These are phyloP conservation scores for Cheilosia vulpina DNA, from an alignment of 2,888 invertebrate genomes.

Conservation along the genomic window DNA sequence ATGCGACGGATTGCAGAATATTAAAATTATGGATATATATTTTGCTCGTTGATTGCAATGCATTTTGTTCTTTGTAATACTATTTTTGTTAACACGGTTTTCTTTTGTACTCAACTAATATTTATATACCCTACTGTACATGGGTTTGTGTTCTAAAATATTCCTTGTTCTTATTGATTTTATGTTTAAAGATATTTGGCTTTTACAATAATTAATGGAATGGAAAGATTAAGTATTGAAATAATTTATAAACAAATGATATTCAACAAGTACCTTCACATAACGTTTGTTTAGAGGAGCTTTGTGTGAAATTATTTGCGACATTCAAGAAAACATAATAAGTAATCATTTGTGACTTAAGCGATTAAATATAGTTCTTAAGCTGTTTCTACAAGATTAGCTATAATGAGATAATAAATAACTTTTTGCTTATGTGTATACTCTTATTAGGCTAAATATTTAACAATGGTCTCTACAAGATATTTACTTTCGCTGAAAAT, in stretches of 20 bases:
- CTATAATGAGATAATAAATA: slow-evolving; percentile 21
- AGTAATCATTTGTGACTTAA: slow-evolving; percentile 25
- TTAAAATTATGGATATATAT: slow-evolving; percentile 1
- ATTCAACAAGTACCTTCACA: background rate
- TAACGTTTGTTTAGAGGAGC: background rate
- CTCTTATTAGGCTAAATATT: background rate
- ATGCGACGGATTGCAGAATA: slow-evolving; percentile 30
- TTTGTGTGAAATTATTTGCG: slow-evolving; percentile 40
- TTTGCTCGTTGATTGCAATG: slow-evolving; percentile 43
- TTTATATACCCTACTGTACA: slow-evolving; percentile 19
- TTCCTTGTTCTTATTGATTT: background rate
- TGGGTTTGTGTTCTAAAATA: background rate
- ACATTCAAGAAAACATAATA: background rate
- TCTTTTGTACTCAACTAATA: slow-evolving; percentile 48
- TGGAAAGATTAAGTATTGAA: slow-evolving; percentile 19
- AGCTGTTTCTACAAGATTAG: background rate
- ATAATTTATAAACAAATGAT: slow-evolving; percentile 23
- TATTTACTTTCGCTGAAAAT: background rate
- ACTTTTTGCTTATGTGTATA: slow-evolving; percentile 4
- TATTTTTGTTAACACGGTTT: slow-evolving; percentile 22
- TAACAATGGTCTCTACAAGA: slow-evolving; percentile 2
- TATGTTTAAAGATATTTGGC: slow-evolving; percentile 46
- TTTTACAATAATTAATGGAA: slow-evolving; percentile 50
- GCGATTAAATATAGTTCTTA: background rate
- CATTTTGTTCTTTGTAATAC: slow-evolving; percentile 36